Evolutionary conservation across 2,797 vertebrate genomes (phyloP).

Genomic region (Pogoniulus pusillus): DNA sequence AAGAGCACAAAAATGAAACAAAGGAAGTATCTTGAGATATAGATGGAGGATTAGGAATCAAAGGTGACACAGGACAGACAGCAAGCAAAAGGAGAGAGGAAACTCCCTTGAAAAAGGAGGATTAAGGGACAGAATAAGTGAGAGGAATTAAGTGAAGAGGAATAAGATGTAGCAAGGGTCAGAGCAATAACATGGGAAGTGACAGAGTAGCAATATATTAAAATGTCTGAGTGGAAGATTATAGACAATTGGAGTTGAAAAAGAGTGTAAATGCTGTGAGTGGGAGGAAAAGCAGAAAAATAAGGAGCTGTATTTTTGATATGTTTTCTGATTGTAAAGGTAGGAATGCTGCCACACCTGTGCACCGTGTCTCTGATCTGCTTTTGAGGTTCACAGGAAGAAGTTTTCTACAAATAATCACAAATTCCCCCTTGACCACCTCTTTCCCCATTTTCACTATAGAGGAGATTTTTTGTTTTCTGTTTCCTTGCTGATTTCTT

Average conservation of each 20-base stretch:
- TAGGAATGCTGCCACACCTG: background rate
- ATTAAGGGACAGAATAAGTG: background rate
- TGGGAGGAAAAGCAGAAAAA: background rate
- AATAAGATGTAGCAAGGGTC: background rate
- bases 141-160: background rate
- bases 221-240: background rate
- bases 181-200: background rate
- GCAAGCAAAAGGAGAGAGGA: background rate
- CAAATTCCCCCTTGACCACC: background rate
- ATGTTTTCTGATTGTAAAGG: background rate
- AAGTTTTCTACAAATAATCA: background rate
- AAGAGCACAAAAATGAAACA: background rate
- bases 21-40: background rate
- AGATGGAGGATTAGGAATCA: background rate
- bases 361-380: background rate
- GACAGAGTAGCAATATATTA: background rate
- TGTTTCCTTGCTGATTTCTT: background rate
- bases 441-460: background rate
- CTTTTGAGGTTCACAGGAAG: background rate
- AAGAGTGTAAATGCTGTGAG: background rate
- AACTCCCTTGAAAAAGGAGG: background rate
- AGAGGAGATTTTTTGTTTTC: background rate
- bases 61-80: background rate
- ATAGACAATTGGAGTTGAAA: background rate
- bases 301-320: background rate